Base-by-base conservation (phyloP, 2,797 vertebrate genomes). In the Melanotaenia parkinsoni region DNA sequence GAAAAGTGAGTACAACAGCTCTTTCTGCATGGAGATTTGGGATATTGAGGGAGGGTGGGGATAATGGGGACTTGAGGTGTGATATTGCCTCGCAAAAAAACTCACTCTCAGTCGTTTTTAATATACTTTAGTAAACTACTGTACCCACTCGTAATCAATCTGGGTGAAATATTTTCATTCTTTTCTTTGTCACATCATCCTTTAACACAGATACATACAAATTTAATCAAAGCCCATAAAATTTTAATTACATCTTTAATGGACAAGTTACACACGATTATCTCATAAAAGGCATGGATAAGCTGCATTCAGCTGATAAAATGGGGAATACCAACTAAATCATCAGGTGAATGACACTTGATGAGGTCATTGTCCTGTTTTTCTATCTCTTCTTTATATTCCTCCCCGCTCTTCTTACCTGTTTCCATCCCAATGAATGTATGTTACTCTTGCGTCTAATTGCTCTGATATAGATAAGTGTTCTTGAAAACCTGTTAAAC, bases 1-100 rank as follows among this genome's bases (percentile, higher is more conserved):
- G 97, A 98, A 96, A 97, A 97, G 98, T 99, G 97, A 99, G 98
- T 99, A 85, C 62, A 76, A 63, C 64, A 67, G 32, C 66, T 79
- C 75, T 88, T 81, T 89, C 62, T 90, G 67, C 80, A 79, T 86
- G 77, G 72, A 86, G 57, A 81, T 70, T 81, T 60, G 40, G 40
- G 54, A 57, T 32, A 72, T 32, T 54, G 16, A 5, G 30, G 58
- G 71, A 38, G 14, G 1, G 11, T 72, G 70, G 53, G 51, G 64
- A 88, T 81, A 90, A 88, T 83, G 62, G 77, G 58, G 51, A 84
- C 51, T 64, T 82, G 78, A 84, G 73, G 87, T 90, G 65, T 84
- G 81, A 84, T 89, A 80, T 82, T 63, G 51, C 58, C 71, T 58
- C 77, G 58, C 71, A 82, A 76, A 77, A 74, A 76, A 71, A 80